These are phyloP conservation scores for Psittacula derbiana DNA, from an alignment of 2,797 vertebrate species.

Conservation along the genomic window DNA sequence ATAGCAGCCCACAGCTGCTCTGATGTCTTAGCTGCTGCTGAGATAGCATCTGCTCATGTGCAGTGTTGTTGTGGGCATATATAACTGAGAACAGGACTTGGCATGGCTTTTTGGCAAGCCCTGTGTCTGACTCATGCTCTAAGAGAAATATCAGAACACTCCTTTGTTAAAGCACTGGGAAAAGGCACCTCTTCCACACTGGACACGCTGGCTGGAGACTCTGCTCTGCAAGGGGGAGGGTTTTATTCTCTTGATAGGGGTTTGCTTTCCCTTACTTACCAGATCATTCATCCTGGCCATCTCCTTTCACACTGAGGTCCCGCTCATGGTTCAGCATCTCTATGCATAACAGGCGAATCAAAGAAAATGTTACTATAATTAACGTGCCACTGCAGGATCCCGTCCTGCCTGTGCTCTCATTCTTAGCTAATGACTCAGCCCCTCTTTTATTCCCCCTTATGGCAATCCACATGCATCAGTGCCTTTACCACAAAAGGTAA, in stretches of 20 bases:
- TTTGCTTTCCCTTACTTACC: background rate
- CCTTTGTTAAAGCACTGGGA: background rate
- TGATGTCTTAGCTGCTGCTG: rapidly evolving
- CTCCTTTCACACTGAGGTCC: background rate
- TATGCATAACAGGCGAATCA: background rate
- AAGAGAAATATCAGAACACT: conserved; percentile 29
- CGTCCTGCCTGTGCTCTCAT: background rate
- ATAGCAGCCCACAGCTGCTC: background rate
- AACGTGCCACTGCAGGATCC: background rate
- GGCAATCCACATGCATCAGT: background rate
- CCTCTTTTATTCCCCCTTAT: conserved; percentile 26
- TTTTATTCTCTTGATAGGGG: background rate
- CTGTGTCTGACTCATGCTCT: background rate
- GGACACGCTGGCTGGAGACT: background rate
- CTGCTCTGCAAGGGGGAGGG: background rate
- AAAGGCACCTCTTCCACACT: background rate
- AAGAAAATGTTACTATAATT: conserved; percentile 26
- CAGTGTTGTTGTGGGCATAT: background rate
- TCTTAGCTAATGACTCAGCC: conserved; percentile 21
- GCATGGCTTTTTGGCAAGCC: background rate
- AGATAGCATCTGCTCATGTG: background rate
- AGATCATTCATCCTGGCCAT: background rate
- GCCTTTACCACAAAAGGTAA: conserved; percentile 11
- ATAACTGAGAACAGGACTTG: background rate
- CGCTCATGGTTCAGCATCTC: background rate